Conservation (phyloP, 2,888 invertebrate genomes). For the Zaprionus lineosus region DNA sequence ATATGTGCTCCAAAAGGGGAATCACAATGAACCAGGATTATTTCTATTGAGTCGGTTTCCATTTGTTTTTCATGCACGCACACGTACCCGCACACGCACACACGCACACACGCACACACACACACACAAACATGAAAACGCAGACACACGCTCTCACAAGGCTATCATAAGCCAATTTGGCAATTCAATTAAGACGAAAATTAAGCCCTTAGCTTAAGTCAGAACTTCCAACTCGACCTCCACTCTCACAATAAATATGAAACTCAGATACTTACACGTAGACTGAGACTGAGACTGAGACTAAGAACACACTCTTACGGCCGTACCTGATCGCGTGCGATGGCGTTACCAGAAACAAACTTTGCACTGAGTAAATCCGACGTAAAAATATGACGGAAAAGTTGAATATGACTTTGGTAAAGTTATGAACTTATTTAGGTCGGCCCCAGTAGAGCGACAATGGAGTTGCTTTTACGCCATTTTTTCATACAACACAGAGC, state of each 20-base stretch:
- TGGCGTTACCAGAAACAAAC: constrained; percentile 44
- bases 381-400: constrained; percentile 65
- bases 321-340: constrained; percentile 70
- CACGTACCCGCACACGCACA: too few relatives aligned
- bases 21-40: too few relatives aligned
- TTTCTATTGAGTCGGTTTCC: too few relatives aligned
- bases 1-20: too few relatives aligned
- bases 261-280: constrained; percentile 16
- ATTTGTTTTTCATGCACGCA: too few relatives aligned
- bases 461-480: constrained; percentile 64
- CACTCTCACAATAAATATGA: constrained; percentile 18
- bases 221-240: constrained; percentile 7
- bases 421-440: constrained; percentile 63
- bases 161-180: constrained; percentile 67
- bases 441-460: constrained; percentile 44
- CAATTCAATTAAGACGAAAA: too few relatives aligned
- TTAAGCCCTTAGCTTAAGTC: too few relatives aligned
- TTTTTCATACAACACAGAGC: constrained; percentile 76
- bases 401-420: constrained; percentile 63
- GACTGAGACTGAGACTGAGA: constrained; percentile 22
- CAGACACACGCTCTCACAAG: too few relatives aligned
- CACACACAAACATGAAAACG: too few relatives aligned
- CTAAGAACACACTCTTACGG: constrained; percentile 55
- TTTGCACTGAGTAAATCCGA: constrained; percentile 11
- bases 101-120: too few relatives aligned